A percentile compares a stretch with the other conserved stretches of the same genome.
phyloP scores from a whole-genome alignment of 1,140 invertebrate genomes.

The Thaumetopoea pityocampa region DNA sequence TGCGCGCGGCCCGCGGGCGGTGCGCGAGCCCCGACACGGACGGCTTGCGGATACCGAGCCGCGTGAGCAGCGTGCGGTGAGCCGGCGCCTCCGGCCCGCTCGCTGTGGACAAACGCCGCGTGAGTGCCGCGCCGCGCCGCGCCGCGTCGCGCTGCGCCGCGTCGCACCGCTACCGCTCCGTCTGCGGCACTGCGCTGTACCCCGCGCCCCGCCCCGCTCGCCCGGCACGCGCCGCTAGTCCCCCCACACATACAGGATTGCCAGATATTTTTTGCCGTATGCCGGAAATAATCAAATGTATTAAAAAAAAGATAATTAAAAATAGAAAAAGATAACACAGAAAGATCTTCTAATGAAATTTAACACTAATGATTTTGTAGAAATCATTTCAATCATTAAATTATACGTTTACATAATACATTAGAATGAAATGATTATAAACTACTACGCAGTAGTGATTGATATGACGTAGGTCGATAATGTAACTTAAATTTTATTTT shows the following conservation, averaged over 20 bases:
- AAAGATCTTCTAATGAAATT: no score
- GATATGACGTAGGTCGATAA: no score
- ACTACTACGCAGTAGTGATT: no score
- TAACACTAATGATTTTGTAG: no score
- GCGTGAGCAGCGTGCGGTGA: conserved; percentile 82
- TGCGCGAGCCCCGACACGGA: conserved; percentile 84
- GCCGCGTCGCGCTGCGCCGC: conserved; percentile 15
- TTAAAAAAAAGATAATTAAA: not conserved
- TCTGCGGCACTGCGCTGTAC: conserved; percentile 45
- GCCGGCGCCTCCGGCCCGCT: conserved; percentile 55
- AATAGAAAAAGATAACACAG: no score
- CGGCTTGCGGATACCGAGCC: conserved; percentile 87
- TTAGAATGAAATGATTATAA: no score
- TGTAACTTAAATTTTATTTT: no score
- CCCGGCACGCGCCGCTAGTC: conserved; percentile 45
- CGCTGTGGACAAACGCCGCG: conserved; percentile 59
- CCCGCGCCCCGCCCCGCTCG: conserved; percentile 29
- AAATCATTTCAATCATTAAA: no score
- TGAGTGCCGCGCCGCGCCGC: conserved; percentile 23
- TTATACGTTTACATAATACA: no score
- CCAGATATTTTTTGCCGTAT: conserved; percentile 20
- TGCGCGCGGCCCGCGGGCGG: conserved; percentile 79
- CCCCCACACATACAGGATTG: conserved; percentile 34
- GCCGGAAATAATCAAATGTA: conserved; percentile 14
- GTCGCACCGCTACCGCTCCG: conserved; percentile 25